Conservation (phyloP, 2,113 vertebrate genomes). For the Gila orcuttii region DNA sequence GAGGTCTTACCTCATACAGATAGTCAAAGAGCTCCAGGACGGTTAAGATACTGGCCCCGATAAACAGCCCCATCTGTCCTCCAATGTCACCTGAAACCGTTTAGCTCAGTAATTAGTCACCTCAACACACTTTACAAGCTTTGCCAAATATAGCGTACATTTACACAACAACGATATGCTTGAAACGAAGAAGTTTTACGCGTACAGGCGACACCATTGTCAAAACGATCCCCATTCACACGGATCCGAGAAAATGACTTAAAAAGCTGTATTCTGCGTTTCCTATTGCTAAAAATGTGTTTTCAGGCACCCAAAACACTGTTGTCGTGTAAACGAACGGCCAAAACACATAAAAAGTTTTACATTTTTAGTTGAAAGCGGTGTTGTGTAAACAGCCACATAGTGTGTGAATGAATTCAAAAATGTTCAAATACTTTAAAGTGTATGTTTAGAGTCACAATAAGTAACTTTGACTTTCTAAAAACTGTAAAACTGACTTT, state of each 20-base stretch:
- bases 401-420: background rate
- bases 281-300: no score
- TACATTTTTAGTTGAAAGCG: no score
- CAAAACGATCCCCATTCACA: no score
- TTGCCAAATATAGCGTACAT: background rate
- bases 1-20: conserved; percentile 87
- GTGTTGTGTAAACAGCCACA: no score
- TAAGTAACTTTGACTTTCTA: background rate
- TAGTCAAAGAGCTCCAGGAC: conserved; percentile 97
- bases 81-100: conserved; percentile 89
- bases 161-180: no score
- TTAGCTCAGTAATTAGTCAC: background rate
- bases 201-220: no score
- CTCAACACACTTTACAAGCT: conserved; percentile 30
- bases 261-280: no score
- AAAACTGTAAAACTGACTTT: background rate
- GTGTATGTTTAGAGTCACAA: background rate
- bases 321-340: no score
- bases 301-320: no score
- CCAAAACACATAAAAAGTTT: no score
- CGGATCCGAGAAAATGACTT: no score
- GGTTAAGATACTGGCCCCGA: conserved; percentile 95
- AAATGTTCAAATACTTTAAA: background rate
- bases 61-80: conserved; percentile 98
- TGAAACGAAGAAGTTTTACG: no score